Conservation (phyloP, 2,113 vertebrate genomes). For the Albula goreensis region DNA sequence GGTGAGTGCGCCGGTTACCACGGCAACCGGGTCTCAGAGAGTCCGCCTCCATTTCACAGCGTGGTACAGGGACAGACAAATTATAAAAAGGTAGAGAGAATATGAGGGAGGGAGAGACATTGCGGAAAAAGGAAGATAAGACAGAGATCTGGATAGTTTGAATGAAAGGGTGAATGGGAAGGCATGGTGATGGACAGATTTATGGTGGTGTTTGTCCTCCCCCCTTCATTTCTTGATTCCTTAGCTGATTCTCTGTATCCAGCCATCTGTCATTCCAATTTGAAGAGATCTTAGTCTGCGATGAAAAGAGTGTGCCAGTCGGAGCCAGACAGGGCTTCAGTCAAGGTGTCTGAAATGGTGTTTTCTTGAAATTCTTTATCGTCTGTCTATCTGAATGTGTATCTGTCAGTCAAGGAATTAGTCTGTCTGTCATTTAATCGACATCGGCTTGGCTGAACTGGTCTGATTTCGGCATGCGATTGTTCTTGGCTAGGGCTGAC, state of each 20-base stretch:
- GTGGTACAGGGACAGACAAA: slow-evolving; percentile 55
- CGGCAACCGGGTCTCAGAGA: slow-evolving; percentile 71
- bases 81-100: neutral
- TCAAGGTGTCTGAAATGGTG: neutral
- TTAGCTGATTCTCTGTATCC: neutral
- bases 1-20: slow-evolving; percentile 72
- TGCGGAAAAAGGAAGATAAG: neutral
- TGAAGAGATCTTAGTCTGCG: neutral
- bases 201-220: neutral
- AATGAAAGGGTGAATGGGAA: neutral
- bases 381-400: neutral
- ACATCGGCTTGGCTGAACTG: neutral
- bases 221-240: neutral
- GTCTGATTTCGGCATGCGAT: neutral
- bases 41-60: slow-evolving; percentile 52
- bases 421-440: neutral
- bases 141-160: neutral
- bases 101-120: neutral
- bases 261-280: neutral
- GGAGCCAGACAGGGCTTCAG: neutral
- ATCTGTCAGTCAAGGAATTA: neutral
- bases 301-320: neutral
- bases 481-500: neutral
- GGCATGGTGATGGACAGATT: neutral
- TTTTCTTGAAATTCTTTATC: neutral